Percentiles rank a stretch among this genome's conserved stretches.
These are phyloP conservation scores for Chironomus riparius DNA, from an alignment of 2,888 invertebrate genomes.

Conservation along the genomic window DNA sequence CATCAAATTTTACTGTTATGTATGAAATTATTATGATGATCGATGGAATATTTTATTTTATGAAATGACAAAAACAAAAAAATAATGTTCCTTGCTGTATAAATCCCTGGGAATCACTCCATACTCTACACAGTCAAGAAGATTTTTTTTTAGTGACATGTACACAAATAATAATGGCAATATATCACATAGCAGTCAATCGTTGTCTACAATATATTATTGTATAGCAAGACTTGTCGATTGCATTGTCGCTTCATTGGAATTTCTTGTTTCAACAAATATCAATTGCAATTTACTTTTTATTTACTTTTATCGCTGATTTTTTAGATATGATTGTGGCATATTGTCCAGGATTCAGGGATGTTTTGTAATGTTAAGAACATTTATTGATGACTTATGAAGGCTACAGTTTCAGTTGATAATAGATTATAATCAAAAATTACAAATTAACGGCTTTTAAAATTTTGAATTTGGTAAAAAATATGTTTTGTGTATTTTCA, in stretches of 20 bases:
- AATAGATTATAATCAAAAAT: too few relatives aligned
- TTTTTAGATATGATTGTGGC: too few relatives aligned
- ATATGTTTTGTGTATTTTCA: too few relatives aligned
- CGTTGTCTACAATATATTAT: not conserved
- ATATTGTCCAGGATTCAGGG: too few relatives aligned
- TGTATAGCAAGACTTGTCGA: not conserved
- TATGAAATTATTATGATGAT: not conserved
- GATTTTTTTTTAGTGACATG: not conserved
- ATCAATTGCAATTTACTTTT: not conserved
- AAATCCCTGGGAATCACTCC: too few relatives aligned
- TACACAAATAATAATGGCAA: slow-evolving; percentile 21
- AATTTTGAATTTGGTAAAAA: too few relatives aligned
- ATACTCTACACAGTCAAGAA: too few relatives aligned
- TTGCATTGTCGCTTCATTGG: not conserved
- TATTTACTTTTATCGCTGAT: not conserved
- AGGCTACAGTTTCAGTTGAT: too few relatives aligned
- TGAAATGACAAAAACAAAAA: too few relatives aligned
- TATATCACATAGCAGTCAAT: slow-evolving; percentile 21
- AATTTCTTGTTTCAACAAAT: not conserved
- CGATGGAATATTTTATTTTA: not conserved
- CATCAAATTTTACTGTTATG: not conserved
- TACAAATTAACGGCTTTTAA: not conserved
- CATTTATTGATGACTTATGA: too few relatives aligned
- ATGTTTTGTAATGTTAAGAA: too few relatives aligned
- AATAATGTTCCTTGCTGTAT: too few relatives aligned